Evolutionary conservation across 2,888 invertebrate species (phyloP).

Genomic region (Formica aserva): DNA sequence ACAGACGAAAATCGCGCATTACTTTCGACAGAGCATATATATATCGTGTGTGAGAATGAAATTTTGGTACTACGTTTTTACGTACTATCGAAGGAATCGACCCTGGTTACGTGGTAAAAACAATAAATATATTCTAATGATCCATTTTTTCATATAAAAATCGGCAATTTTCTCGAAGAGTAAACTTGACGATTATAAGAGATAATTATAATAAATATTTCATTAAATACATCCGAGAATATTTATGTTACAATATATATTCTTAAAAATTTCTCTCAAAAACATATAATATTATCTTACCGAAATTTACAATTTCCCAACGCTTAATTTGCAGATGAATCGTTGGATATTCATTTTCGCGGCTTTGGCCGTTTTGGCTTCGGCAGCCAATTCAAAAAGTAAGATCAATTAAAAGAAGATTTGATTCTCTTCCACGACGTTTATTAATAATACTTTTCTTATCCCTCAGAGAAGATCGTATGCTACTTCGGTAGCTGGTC

Average conservation of each 20-base stretch:
- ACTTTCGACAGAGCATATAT: conserved; percentile 40
- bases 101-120: conserved; percentile 42
- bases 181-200: neutral
- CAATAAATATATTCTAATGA: neutral
- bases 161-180: neutral
- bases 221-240: neutral
- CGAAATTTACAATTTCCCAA: neutral
- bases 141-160: neutral
- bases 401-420: conserved; percentile 50
- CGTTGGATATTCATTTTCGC: conserved; percentile 54
- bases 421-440: neutral
- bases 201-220: neutral
- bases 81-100: conserved; percentile 17
- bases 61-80: conserved; percentile 19
- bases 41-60: neutral
- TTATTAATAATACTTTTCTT: neutral
- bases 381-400: conserved; percentile 55
- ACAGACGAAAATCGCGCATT: neutral
- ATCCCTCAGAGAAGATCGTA: conserved; percentile 88
- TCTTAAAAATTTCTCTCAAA: neutral
- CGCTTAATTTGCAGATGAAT: conserved; percentile 70
- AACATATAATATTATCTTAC: neutral
- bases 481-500: conserved; percentile 94
- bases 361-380: conserved; percentile 58
- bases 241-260: neutral